A percentile compares a stretch with the other conserved stretches of the same genome.
phyloP scores from a whole-genome alignment of 1,140 invertebrate genomes.

The Bombus superbus region DNA sequence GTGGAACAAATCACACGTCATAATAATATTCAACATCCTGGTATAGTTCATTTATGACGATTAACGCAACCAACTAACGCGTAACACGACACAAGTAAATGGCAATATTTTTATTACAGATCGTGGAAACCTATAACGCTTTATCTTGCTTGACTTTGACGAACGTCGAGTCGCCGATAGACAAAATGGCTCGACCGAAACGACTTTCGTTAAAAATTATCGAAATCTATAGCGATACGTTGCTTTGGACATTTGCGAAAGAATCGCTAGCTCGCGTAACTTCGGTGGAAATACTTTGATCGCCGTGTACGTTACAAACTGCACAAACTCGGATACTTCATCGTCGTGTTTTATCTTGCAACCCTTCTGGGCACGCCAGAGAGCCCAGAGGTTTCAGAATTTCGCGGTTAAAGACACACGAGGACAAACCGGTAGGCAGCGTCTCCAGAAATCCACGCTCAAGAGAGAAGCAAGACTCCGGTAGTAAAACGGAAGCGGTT shows the following conservation, averaged over 20 bases:
- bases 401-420: background rate
- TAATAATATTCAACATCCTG: no score
- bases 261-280: background rate
- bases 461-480: background rate
- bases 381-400: background rate
- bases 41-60: fast-evolving
- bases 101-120: no score
- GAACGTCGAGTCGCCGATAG: no score
- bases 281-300: background rate
- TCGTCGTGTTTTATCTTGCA: background rate
- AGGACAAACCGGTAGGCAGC: background rate
- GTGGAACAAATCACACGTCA: no score
- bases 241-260: no score
- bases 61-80: no score
- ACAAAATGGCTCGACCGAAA: no score
- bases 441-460: background rate
- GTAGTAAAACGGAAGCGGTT: background rate
- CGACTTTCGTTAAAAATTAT: no score
- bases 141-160: no score
- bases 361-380: background rate
- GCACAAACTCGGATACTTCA: background rate
- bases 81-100: no score
- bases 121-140: no score
- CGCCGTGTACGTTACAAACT: background rate
- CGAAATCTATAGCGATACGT: background rate